Base-by-base conservation (phyloP, 2,113 vertebrate genomes). In the Calypte anna region DNA sequence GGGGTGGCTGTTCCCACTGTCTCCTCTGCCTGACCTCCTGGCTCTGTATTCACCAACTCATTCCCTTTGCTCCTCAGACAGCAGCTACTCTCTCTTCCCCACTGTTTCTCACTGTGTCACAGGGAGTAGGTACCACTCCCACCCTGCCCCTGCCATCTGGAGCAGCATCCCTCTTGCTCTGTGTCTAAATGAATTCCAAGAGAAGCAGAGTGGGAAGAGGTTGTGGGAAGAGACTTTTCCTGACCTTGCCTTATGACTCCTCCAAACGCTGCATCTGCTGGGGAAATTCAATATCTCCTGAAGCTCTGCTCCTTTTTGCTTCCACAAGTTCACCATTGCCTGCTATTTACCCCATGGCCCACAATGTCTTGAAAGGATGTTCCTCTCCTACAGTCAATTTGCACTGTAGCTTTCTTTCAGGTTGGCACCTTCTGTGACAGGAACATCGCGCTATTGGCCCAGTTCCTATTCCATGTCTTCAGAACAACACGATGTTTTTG, bases 121-220 rank as follows among this genome's bases (percentile, higher is more conserved):
- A 18, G 62, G 22, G 59, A 75, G n/a, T 1, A 43, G 63, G 23
- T 18, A 43, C 19, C 1, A 33, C 31, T 83, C 43, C 50, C 2
- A 3, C 3, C 9, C 74, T 86, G 27, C 48, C 79, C 69, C 31
- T 50, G 85, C 86, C 92, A 90, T 77, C 91, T 92, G 95, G 86
- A 90, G 86, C 75, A 51, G 58, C 53, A 64, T 31, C 58, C 43
- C 5, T 33, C 9, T 14, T 61, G 17, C 61, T 72, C 43, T 67
- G 48, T 3, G 2, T 57, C 89, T 79, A 55, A 66, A 24, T 90
- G 76, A 80, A 86, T 73, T n/a, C 25, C 18, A 82, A 81, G 72
- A 30, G 50, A 67, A 88, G 44, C 40, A 82, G 40, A 33, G 33
- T 33, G 33, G 12, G 59, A 86, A 6, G 3, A 7, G 0, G 3